Conservation (phyloP, 2,888 invertebrate species). For the Tetramorium bicarinatum region DNA sequence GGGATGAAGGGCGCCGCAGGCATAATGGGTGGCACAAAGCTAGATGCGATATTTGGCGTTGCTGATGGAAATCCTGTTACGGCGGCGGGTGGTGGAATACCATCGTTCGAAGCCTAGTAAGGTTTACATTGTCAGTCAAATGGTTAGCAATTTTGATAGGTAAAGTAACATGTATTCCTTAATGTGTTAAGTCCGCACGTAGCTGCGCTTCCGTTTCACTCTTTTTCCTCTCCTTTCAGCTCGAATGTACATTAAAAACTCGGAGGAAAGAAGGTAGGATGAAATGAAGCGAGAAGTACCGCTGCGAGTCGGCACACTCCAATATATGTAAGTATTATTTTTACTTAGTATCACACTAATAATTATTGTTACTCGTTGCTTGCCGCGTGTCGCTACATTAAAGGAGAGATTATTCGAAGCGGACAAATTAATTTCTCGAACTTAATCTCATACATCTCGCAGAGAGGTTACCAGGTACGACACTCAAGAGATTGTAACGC, state of each 20-base stretch:
- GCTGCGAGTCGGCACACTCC: background rate
- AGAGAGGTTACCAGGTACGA: constrained; percentile 12
- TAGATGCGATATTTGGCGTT: constrained; percentile 80
- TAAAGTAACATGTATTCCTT: background rate
- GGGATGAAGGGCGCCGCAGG: constrained; percentile 83
- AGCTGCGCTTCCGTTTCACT: background rate
- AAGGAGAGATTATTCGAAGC: constrained; percentile 9
- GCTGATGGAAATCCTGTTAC: constrained; percentile 83
- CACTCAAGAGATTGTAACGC: constrained; percentile 1
- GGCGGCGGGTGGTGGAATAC: constrained; percentile 81
- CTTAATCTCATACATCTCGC: background rate
- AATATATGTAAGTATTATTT: background rate
- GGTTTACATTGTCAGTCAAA: constrained; percentile 20
- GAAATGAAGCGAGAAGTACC: background rate
- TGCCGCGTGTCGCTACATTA: background rate
- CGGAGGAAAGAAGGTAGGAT: background rate
- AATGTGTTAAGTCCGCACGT: background rate
- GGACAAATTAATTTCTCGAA: constrained; percentile 9
- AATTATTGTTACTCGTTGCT: background rate
- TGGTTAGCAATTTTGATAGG: constrained; percentile 3
- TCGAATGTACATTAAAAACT: background rate
- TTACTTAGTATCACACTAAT: constrained; percentile 2
- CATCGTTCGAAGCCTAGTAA: constrained; percentile 84
- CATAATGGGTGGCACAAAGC: constrained; percentile 83
- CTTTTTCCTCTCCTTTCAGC: background rate